Evolutionary conservation across 1,140 invertebrate species (phyloP).

Genomic region (Drosophila chauvacae): DNA sequence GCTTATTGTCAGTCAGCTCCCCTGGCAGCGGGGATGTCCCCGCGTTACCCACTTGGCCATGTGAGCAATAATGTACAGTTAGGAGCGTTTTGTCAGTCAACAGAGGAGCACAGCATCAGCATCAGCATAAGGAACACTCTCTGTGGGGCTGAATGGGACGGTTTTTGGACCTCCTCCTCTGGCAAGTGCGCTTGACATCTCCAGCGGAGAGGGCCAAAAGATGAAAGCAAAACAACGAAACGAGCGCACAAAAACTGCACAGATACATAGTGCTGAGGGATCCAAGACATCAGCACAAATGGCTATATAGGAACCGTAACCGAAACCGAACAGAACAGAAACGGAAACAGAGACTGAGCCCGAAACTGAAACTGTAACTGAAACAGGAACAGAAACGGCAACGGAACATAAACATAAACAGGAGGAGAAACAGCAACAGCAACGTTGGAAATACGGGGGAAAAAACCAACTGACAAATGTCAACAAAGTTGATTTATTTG

Average conservation of each 20-base stretch:
- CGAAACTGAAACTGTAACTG: not conserved
- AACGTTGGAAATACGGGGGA: not conserved
- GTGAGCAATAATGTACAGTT: conserved; percentile 65
- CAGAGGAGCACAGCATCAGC: conserved; percentile 11
- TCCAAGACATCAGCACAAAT: conserved; percentile 24
- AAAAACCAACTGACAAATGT: conserved; percentile 69
- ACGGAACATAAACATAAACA: conserved; percentile 4
- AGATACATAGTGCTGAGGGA: conserved; percentile 23
- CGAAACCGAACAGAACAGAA: not conserved
- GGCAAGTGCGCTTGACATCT: conserved; percentile 71
- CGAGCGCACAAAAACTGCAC: conserved; percentile 34
- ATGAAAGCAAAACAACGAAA: conserved; percentile 51
- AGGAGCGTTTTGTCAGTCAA: conserved; percentile 67
- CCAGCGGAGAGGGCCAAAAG: conserved; percentile 31
- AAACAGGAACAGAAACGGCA: conserved; percentile 18
- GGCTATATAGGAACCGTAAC: conserved; percentile 6
- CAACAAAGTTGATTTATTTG: conserved; percentile 81
- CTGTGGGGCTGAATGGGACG: conserved; percentile 23
- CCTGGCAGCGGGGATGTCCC: conserved; percentile 9
- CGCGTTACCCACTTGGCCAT: conserved; percentile 20
- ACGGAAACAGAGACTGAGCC: conserved; percentile 3
- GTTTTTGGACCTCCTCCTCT: conserved; percentile 2
- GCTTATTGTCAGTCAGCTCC: conserved; percentile 32
- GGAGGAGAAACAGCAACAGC: conserved; percentile 3
- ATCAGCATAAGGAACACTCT: conserved; percentile 15